These are phyloP conservation scores for Columba guinea DNA, from an alignment of 2,797 vertebrate species.

Conservation along the genomic window DNA sequence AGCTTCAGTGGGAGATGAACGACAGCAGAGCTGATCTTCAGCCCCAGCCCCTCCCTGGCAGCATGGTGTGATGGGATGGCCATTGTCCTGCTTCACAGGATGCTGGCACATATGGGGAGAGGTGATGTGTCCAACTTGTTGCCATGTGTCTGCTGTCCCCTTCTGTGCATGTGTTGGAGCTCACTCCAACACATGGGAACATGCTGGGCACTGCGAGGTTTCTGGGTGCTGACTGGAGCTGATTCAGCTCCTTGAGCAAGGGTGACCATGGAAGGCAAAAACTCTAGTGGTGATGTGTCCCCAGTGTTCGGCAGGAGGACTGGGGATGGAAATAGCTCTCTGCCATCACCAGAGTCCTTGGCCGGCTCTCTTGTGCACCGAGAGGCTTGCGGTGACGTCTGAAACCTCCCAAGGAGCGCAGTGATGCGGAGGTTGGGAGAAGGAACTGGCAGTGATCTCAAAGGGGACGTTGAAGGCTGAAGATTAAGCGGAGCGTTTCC, in stretches of 20 bases:
- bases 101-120: fast-evolving
- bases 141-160: background rate
- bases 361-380: fast-evolving
- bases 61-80: fast-evolving
- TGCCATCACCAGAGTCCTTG: background rate
- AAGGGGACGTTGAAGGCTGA: background rate
- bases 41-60: background rate
- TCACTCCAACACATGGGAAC: fast-evolving
- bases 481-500: background rate
- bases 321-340: background rate
- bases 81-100: background rate
- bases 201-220: fast-evolving
- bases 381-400: background rate
- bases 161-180: fast-evolving
- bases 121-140: background rate
- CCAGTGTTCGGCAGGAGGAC: background rate
- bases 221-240: background rate
- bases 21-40: background rate
- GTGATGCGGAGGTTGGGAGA: fast-evolving
- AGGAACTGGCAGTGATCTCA: background rate
- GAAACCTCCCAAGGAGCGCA: background rate
- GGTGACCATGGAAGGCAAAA: background rate
- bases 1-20: fast-evolving
- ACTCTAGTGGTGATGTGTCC: background rate
- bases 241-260: background rate